Percentiles rank a stretch among this genome's conserved stretches.
Evolutionary conservation across 2,888 invertebrate species (phyloP).

Genomic region (Andrena haemorrhoa): DNA sequence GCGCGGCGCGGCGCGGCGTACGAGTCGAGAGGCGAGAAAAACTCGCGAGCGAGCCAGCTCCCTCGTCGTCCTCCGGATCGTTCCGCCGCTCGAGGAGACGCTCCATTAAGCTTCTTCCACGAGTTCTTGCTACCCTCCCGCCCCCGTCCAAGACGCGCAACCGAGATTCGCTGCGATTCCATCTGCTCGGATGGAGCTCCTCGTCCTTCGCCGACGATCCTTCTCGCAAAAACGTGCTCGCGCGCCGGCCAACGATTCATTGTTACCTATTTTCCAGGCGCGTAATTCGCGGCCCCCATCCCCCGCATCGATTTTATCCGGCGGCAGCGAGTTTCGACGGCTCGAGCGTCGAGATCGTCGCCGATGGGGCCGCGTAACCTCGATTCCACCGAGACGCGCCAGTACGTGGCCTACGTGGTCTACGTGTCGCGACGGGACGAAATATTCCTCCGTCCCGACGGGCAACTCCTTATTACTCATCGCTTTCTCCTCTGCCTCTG

Average conservation of each 20-base stretch:
- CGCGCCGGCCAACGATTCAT: slow-evolving; percentile 22
- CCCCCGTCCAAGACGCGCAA: slow-evolving; percentile 37
- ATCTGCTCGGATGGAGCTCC: slow-evolving; percentile 39
- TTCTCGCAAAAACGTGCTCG: slow-evolving; percentile 23
- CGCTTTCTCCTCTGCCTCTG: slow-evolving; percentile 46
- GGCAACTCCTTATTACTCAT: slow-evolving; percentile 53
- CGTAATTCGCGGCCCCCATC: slow-evolving; percentile 1
- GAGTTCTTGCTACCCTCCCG: slow-evolving; percentile 48
- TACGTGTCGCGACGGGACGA: slow-evolving; percentile 42
- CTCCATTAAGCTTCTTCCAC: slow-evolving; percentile 71
- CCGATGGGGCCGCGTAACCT: slow-evolving; percentile 38
- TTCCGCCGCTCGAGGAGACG: slow-evolving; percentile 65
- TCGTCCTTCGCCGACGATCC: background rate
- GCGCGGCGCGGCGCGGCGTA: slow-evolving; percentile 4
- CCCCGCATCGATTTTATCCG: no score
- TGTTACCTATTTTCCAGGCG: slow-evolving; percentile 32
- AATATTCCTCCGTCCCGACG: slow-evolving; percentile 49
- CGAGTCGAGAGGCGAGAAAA: slow-evolving; percentile 54
- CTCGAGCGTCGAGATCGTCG: slow-evolving; percentile 39
- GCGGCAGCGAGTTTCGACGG: no score
- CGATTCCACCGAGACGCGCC: slow-evolving; percentile 29
- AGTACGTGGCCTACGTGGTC: slow-evolving; percentile 14
- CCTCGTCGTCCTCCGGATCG: slow-evolving; percentile 66
- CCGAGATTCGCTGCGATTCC: slow-evolving; percentile 60
- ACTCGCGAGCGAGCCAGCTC: slow-evolving; percentile 55